phyloP scores from a whole-genome alignment of 2,888 invertebrate species.

The Dicroscelio sp. region DNA sequence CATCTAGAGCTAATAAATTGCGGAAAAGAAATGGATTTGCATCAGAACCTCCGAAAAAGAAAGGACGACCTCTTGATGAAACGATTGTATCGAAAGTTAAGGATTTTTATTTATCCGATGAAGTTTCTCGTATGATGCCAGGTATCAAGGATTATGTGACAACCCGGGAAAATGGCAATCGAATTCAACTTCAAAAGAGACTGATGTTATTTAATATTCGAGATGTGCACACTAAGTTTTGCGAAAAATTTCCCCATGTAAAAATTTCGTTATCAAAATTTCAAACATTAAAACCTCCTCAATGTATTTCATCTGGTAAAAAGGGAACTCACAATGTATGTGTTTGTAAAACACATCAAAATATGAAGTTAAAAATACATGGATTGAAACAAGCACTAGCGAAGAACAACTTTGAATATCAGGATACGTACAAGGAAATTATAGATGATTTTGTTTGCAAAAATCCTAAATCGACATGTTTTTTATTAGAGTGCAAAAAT shows the following conservation, averaged over 20 bases:
- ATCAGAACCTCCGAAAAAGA: background rate
- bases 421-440: background rate
- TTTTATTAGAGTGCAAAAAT: background rate
- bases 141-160: background rate
- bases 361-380: background rate
- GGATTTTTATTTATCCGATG: constrained; percentile 20
- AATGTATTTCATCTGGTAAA: background rate
- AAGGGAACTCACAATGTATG: background rate
- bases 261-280: background rate
- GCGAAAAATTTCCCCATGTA: background rate
- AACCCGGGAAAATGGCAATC: background rate
- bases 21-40: background rate
- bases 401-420: background rate
- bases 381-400: background rate
- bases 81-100: background rate
- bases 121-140: constrained; percentile 18
- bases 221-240: background rate
- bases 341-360: too few species aligned
- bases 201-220: background rate
- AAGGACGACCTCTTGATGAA: background rate
- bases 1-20: constrained; percentile 32
- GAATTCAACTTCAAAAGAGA: background rate
- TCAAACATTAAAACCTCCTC: background rate
- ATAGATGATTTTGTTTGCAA: constrained; percentile 15
- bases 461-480: background rate